Conservation (phyloP, 2,113 vertebrate genomes). For the Megatriorchis doriae region DNA sequence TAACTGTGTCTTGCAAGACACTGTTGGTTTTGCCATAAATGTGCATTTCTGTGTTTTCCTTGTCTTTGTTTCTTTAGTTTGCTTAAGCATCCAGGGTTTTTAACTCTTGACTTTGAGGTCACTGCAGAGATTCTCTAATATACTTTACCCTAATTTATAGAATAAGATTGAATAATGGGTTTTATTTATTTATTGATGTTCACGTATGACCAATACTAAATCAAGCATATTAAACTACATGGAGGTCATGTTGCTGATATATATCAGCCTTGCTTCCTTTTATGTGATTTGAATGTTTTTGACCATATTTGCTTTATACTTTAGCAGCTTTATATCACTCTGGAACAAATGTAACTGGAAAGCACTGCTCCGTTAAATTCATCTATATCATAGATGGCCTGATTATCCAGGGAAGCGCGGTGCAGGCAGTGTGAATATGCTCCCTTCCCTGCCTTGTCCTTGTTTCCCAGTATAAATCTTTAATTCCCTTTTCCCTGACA, state of each 20-base stretch:
- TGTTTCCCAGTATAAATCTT: neutral
- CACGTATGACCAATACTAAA: neutral
- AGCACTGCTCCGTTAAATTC: neutral
- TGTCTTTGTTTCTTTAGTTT: neutral
- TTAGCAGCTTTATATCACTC: neutral
- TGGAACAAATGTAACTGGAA: neutral
- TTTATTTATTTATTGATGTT: neutral
- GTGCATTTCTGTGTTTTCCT: neutral
- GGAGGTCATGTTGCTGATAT: neutral
- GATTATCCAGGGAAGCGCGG: neutral
- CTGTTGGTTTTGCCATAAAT: neutral
- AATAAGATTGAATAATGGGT: neutral
- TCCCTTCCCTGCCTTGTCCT: neutral
- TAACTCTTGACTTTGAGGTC: neutral
- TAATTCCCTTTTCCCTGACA: neutral
- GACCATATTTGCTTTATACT: neutral
- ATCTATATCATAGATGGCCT: neutral
- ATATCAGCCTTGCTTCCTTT: neutral
- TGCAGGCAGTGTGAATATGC: fast-evolving
- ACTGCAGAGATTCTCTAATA: neutral
- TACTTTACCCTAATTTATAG: neutral
- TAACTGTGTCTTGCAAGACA: neutral
- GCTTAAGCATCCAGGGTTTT: neutral
- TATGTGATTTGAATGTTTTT: neutral
- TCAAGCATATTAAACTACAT: neutral